Conservation (phyloP, 2,113 vertebrate species). For the Sorex araneus region DNA sequence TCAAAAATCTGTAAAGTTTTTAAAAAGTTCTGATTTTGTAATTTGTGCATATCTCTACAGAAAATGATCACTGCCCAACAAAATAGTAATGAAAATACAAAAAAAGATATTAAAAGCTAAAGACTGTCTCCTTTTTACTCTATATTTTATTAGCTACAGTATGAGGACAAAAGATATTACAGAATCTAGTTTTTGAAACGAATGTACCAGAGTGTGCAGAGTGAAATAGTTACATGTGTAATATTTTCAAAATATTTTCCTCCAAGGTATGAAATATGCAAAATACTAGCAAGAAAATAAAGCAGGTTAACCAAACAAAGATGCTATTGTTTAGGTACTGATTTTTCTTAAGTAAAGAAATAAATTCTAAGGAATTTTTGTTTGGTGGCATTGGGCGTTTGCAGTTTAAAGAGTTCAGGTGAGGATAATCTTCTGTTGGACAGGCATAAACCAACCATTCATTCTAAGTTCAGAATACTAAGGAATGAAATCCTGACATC, state of each 20-base stretch:
- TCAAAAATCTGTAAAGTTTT: not conserved
- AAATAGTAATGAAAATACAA: constrained; percentile 17
- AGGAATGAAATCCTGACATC: constrained; percentile 62
- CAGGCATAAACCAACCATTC: constrained; percentile 60
- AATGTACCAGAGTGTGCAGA: not conserved
- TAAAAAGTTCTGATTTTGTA: constrained; percentile 28
- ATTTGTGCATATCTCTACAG: not conserved
- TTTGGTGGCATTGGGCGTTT: not conserved
- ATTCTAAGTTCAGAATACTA: constrained; percentile 55
- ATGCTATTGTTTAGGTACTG: not conserved
- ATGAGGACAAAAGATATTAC: not conserved
- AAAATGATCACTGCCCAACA: not conserved
- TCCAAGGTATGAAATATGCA: not conserved
- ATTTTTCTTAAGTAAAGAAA: not conserved
- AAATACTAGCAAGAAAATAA: constrained; percentile 40
- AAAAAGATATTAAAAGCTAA: constrained; percentile 9
- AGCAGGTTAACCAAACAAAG: not conserved
- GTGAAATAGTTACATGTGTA: not conserved
- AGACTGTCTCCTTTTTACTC: constrained; percentile 1
- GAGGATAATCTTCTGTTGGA: constrained; percentile 68
- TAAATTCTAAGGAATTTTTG: not conserved
- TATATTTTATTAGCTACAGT: not conserved
- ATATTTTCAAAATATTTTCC: not conserved
- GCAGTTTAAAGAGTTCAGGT: constrained; percentile 70
- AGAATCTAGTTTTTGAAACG: constrained; percentile 3